Conservation (phyloP, 2,888 invertebrate genomes). For the Eumerus sabulonum region DNA sequence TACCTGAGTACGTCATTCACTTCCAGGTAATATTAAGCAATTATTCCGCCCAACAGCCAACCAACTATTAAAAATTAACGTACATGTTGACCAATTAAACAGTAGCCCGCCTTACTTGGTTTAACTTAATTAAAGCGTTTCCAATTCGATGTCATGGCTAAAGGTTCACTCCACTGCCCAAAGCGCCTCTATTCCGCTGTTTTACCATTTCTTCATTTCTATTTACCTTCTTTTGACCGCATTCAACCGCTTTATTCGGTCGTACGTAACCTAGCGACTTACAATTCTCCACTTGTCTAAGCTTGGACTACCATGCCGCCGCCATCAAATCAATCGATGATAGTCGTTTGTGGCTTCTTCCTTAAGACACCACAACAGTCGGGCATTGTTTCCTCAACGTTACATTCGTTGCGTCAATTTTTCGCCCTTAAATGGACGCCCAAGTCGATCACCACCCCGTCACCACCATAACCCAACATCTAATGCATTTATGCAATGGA, state of each 20-base stretch:
- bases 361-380: conserved; percentile 29
- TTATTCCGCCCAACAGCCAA: too few relatives aligned
- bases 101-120: background rate
- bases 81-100: background rate
- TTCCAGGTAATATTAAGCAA: too few relatives aligned
- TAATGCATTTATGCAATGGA: conserved; percentile 56
- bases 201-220: conserved; percentile 2
- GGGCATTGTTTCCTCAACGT: too few relatives aligned
- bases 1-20: too few relatives aligned
- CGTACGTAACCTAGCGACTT: conserved; percentile 23
- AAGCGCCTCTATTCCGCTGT: too few relatives aligned
- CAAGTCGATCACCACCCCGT: too few relatives aligned
- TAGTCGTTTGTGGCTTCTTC: conserved; percentile 53
- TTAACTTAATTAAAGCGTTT: conserved; percentile 47
- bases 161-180: conserved; percentile 31
- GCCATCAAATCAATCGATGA: conserved; percentile 18
- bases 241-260: conserved; percentile 32
- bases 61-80: too few relatives aligned
- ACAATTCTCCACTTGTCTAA: conserved; percentile 15
- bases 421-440: conserved; percentile 27
- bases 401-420: conserved; percentile 55
- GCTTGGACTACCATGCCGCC: background rate
- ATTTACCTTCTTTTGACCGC: conserved; percentile 43
- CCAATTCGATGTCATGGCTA: conserved; percentile 63
- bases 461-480: background rate